Conservation (phyloP, 2,113 vertebrate species). For the Apistogramma diplotaenia region DNA sequence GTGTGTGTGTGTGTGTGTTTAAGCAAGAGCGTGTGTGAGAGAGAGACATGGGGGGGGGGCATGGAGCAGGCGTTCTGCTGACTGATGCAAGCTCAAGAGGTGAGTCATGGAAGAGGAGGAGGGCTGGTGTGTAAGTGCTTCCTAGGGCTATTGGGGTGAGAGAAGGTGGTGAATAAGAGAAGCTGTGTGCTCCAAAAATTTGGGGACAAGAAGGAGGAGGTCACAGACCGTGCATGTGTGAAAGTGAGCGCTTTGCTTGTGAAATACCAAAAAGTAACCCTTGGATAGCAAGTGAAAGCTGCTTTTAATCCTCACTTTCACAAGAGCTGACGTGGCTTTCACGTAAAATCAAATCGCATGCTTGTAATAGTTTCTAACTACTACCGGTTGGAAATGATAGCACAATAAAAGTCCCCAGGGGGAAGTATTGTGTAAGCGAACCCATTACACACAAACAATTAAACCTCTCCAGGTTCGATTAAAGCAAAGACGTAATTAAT, state of each 20-base stretch:
- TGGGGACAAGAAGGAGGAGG: neutral
- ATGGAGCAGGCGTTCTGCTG: conserved; percentile 68
- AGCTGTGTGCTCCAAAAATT: conserved; percentile 23
- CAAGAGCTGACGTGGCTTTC: conserved; percentile 1
- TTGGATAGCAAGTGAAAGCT: neutral
- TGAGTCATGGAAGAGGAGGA: conserved; percentile 68
- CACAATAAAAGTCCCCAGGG: conserved; percentile 34
- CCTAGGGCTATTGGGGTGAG: conserved; percentile 31
- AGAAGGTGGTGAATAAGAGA: conserved; percentile 22
- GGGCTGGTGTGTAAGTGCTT: conserved; percentile 14
- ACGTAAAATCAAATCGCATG: neutral
- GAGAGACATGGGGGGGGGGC: conserved; percentile 1
- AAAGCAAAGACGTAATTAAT: conserved; percentile 42
- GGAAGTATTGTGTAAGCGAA: conserved; percentile 29
- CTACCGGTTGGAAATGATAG: conserved; percentile 11
- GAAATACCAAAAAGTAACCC: conserved; percentile 15
- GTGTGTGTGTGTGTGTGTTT: conserved; percentile 8
- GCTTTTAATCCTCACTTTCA: conserved; percentile 1
- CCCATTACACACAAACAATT: conserved; percentile 52
- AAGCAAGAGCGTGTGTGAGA: neutral
- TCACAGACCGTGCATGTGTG: conserved; percentile 15
- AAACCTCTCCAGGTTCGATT: conserved; percentile 17
- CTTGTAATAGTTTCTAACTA: neutral
- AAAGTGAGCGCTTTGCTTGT: conserved; percentile 35
- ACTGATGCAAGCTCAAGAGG: conserved; percentile 67